A percentile compares a stretch with the other conserved stretches of the same genome.
Evolutionary conservation across 2,113 vertebrate species (phyloP).

Genomic region (Stegastes partitus): DNA sequence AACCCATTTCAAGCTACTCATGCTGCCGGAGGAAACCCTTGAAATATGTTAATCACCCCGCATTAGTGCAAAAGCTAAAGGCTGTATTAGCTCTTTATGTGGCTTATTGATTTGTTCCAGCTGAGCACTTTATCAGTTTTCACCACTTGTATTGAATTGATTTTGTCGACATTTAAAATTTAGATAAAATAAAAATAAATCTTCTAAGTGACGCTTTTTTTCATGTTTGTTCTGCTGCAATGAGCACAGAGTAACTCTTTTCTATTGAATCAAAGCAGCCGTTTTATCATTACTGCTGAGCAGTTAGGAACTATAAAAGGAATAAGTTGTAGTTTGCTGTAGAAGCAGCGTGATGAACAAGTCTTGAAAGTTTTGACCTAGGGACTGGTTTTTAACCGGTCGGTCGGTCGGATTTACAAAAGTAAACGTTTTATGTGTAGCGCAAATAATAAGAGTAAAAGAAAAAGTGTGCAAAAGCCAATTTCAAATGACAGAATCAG

Average conservation of each 20-base stretch:
- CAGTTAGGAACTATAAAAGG: conserved; percentile 3
- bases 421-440: too few species aligned
- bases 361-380: too few species aligned
- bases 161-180: conserved; percentile 40
- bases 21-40: conserved; percentile 34
- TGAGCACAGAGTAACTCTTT: background rate
- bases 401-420: too few species aligned
- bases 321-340: conserved; percentile 30
- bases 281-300: conserved; percentile 11
- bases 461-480: too few species aligned
- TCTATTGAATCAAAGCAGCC: conserved; percentile 3
- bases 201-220: conserved; percentile 2
- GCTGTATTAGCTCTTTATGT: conserved; percentile 11
- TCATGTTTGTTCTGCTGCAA: background rate
- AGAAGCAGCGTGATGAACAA: background rate
- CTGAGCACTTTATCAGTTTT: conserved; percentile 23
- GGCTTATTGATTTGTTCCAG: conserved; percentile 36
- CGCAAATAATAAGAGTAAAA: too few species aligned
- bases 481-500: too few species aligned
- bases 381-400: too few species aligned
- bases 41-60: conserved; percentile 44
- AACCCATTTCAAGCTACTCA: conserved; percentile 23
- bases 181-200: background rate
- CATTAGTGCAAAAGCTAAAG: conserved; percentile 28
- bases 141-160: conserved; percentile 20